Base-by-base conservation (phyloP, 2,888 invertebrate genomes). In the Tiphia femorata region DNA sequence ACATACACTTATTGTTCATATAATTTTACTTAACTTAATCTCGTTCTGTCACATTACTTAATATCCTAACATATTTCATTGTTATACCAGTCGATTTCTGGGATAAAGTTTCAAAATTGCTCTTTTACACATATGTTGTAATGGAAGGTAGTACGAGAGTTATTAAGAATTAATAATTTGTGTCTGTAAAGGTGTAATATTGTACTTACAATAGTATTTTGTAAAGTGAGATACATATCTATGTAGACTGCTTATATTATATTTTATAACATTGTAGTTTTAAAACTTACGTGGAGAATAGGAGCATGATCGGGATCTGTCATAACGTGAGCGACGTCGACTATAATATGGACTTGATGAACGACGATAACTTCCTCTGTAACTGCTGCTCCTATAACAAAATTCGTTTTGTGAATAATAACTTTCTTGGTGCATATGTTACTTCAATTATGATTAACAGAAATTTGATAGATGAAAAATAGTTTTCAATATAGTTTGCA, bases 211-310 rank as follows among this genome's bases (percentile, higher is more conserved):
- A n/a, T n/a, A n/a, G n/a, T n/a, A n/a, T n/a, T n/a, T 48, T 62
- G 49, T 41, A 62, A 62, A 64, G 63, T n/a, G 69, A 64, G 71
- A 67, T 50, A 67, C 74, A 76, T 73, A 75, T 74, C 66, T 58
- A 69, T 75, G 75, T 76, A 73, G 70, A 75, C 77, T 72, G 73
- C 67, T 73, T 70, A 74, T 69, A 72, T 76, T 65, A 61, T 64
- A 62, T 54, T 49, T 53, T 57, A 57, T 54, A 50, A 52, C 49
- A 58, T 17, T 20, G 20, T 23, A 19, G 48, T 33, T 56, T 38
- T 58, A 61, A 47, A 79, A 92, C 92, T 92, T 89, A 92, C 92
- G 91, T 83, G 92, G 93, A 75, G 92, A 91, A 84, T 92, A 92
- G 64, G 93, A 89, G 54, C 89, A 86, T 54, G 90, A 93, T 75